phyloP scores from a whole-genome alignment of 2,888 invertebrate genomes.

The Myopa tessellatipennis region DNA sequence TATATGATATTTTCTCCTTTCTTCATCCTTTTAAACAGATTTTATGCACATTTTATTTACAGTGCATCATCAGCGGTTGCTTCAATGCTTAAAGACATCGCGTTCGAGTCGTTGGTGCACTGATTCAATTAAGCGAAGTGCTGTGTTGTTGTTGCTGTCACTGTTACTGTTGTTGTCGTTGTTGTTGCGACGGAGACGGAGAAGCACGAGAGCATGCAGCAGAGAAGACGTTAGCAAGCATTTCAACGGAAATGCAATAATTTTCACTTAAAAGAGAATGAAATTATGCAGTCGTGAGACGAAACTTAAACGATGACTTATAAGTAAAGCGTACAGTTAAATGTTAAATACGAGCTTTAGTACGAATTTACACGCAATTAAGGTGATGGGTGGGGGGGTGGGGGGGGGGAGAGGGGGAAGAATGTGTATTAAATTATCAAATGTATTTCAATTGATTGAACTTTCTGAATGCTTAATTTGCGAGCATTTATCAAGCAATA shows the following conservation, averaged over 20 bases:
- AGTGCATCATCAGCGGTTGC: background rate
- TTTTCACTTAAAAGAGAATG: background rate
- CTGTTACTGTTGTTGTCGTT: too few species aligned
- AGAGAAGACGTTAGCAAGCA: background rate
- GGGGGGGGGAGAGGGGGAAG: background rate
- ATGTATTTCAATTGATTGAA: too few species aligned
- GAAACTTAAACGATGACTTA: background rate
- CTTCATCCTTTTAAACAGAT: too few species aligned
- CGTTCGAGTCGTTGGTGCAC: conserved; percentile 12
- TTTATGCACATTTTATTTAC: background rate
- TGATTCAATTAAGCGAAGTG: conserved; percentile 27
- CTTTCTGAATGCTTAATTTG: too few species aligned
- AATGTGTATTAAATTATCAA: too few species aligned
- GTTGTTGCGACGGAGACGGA: too few species aligned
- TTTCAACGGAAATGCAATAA: conserved; percentile 15
- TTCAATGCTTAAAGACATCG: background rate
- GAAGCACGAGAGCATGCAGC: background rate
- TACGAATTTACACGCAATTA: too few species aligned
- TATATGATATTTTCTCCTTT: too few species aligned
- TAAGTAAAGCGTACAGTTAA: too few species aligned
- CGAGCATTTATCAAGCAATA: too few species aligned
- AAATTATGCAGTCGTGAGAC: background rate
- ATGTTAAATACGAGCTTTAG: too few species aligned
- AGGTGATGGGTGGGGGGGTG: background rate
- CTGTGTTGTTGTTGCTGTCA: background rate